These are phyloP conservation scores for Calliscelio sp. DNA, from an alignment of 2,888 invertebrate genomes.

Conservation along the genomic window DNA sequence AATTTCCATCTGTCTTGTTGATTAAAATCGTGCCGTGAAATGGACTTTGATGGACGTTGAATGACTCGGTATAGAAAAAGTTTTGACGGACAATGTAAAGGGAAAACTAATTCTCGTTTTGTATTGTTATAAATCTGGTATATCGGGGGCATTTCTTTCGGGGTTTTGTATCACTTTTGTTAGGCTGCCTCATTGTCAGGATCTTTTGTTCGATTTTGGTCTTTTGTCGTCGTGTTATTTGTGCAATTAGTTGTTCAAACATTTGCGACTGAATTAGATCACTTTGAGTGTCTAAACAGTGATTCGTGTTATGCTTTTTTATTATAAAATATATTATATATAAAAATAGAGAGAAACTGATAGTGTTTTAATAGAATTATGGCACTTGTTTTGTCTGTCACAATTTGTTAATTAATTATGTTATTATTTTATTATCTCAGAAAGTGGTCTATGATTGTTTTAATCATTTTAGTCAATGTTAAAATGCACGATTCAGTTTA, in stretches of 20 bases:
- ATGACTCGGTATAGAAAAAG: neutral
- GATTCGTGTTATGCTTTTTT: too few relatives aligned
- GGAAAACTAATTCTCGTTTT: constrained; percentile 40
- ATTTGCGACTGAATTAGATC: constrained; percentile 2
- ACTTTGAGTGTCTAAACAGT: neutral
- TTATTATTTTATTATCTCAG: too few relatives aligned
- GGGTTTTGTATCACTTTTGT: constrained; percentile 26
- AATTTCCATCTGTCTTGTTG: constrained; percentile 17
- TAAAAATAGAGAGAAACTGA: too few relatives aligned
- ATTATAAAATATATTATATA: too few relatives aligned
- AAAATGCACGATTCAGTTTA: too few relatives aligned
- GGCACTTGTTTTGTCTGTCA: too few relatives aligned
- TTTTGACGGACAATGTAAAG: constrained; percentile 35
- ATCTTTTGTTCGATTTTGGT: constrained; percentile 24
- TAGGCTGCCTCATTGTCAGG: constrained; percentile 30
- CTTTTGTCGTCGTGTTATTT: constrained; percentile 30
- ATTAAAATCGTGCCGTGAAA: constrained; percentile 28
- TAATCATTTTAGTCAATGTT: too few relatives aligned
- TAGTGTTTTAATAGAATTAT: too few relatives aligned
- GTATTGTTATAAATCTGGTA: constrained; percentile 12
- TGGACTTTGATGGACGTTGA: constrained; percentile 3
- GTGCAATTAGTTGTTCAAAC: constrained; percentile 10
- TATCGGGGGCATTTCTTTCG: constrained; percentile 23
- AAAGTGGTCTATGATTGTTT: too few relatives aligned
- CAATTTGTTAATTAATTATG: too few relatives aligned